Evolutionary conservation across 2,113 vertebrate species (phyloP).

Genomic region (Edolisoma coerulescens): DNA sequence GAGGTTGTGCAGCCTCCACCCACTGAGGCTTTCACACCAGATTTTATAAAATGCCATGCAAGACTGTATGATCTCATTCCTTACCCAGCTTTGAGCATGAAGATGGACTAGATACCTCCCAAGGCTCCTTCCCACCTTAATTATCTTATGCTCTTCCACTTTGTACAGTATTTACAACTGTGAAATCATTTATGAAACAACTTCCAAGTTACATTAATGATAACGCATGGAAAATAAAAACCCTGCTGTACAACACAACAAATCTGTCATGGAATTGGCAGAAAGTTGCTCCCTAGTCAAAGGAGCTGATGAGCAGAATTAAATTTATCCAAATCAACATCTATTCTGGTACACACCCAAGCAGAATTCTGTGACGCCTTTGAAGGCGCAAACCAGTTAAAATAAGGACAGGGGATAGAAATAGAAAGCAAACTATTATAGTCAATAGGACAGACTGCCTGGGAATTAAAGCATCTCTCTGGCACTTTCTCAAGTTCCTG

Average conservation of each 20-base stretch:
- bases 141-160: neutral
- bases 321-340: conserved; percentile 40
- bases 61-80: neutral
- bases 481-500: neutral
- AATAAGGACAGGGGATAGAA: neutral
- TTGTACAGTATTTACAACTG: neutral
- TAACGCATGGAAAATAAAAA: neutral
- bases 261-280: conserved; percentile 18
- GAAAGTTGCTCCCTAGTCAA: conserved; percentile 26
- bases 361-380: conserved; percentile 22
- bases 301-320: conserved; percentile 54
- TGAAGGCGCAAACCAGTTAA: conserved; percentile 34
- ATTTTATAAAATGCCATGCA: neutral
- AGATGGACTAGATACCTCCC: neutral
- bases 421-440: conserved; percentile 34
- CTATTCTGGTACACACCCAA: conserved; percentile 42
- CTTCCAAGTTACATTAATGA: neutral
- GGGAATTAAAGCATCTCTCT: conserved; percentile 9
- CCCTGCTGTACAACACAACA: neutral
- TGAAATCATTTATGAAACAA: neutral
- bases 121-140: neutral
- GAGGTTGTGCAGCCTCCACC: neutral
- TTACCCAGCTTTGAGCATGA: neutral
- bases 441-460: conserved; percentile 32
- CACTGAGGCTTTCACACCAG: neutral